Percentiles rank a stretch among this genome's conserved stretches.
These are phyloP conservation scores for Protobothrops flavoviridis DNA, from an alignment of 2,113 vertebrate genomes.

Conservation along the genomic window DNA sequence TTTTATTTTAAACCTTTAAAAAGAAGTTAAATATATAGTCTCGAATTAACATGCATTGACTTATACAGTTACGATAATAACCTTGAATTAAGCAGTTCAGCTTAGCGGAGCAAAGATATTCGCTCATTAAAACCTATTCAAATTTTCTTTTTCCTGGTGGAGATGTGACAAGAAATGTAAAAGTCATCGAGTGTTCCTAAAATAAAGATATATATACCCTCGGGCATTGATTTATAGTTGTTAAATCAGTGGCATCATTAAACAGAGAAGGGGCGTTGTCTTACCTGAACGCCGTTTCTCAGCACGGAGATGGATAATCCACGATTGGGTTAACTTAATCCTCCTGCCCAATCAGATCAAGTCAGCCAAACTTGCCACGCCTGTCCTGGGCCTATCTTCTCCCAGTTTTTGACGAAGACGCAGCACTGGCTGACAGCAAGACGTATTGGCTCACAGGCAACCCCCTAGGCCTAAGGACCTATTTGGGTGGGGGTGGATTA, in stretches of 20 bases:
- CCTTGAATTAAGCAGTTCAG: slow-evolving; percentile 32
- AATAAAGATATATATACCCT: slow-evolving; percentile 3
- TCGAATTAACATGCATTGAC: neutral
- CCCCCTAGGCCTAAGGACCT: too few species aligned
- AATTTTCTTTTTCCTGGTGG: neutral
- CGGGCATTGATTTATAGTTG: neutral
- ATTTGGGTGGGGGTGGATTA: too few species aligned
- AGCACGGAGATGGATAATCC: too few species aligned
- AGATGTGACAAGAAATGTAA: slow-evolving; percentile 9
- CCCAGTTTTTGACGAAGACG: too few species aligned
- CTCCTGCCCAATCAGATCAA: too few species aligned
- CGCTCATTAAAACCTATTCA: neutral
- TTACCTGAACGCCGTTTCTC: too few species aligned
- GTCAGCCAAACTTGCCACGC: too few species aligned
- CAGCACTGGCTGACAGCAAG: too few species aligned
- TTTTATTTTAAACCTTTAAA: neutral
- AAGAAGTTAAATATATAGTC: neutral
- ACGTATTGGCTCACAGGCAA: too few species aligned
- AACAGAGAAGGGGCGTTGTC: too few species aligned
- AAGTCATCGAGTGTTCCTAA: slow-evolving; percentile 4
- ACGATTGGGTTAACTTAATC: too few species aligned
- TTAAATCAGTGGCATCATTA: neutral
- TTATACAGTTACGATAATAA: neutral
- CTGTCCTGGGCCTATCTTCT: too few species aligned
- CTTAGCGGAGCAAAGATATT: slow-evolving; percentile 24